Evolutionary conservation across 1,140 invertebrate genomes (phyloP), one percentile per base, ranked within the genome.

Genomic region (Choristoneura fumiferana): DNA sequence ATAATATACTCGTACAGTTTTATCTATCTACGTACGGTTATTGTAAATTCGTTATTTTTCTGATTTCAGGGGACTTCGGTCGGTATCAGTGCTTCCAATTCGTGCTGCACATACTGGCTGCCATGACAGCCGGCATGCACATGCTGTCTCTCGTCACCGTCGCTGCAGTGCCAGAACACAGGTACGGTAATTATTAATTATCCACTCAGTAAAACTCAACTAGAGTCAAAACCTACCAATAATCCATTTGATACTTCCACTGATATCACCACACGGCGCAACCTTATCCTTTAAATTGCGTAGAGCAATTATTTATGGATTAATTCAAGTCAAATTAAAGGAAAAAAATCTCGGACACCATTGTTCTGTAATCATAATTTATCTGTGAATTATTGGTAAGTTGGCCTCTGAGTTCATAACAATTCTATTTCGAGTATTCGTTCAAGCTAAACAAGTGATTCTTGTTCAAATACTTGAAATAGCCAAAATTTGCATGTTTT

Each of bases 141-240:
- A 96, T 96, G 95, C 72, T 96, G 35, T 93, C 94, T 0, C 76
- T 96, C 22, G 91, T 95, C 1, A 95, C 94, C 0, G 94, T 96
- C 0, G 95, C 94, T 0, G 94, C 95, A 1, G 93, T 95, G 14
- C 95, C 95, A 0, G 92, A 94, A 9, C 93, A 96, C 80, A 92
- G 92, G 93, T 93, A 80, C 8, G 9, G 3, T 2, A 37, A 2
- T 4, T 37, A 3, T 29, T 29, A 29, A 29, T n/a, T n/a, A n/a
- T n/a, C n/a, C 6, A 43, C 14, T 15, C 15, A 45, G n/a, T 57
- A 22, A 15, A 40, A 15, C 8, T 40, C 8, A 15, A 15, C 12
- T 40, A 40, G 17, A 12, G 1, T 40, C 38, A 40, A 29, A 6
- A 29, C 22, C 6, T 29, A 29, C 22, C 22, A 29, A 29, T 29